phyloP scores from a whole-genome alignment of 2,797 vertebrate species.

The Sebastes iracundus region DNA sequence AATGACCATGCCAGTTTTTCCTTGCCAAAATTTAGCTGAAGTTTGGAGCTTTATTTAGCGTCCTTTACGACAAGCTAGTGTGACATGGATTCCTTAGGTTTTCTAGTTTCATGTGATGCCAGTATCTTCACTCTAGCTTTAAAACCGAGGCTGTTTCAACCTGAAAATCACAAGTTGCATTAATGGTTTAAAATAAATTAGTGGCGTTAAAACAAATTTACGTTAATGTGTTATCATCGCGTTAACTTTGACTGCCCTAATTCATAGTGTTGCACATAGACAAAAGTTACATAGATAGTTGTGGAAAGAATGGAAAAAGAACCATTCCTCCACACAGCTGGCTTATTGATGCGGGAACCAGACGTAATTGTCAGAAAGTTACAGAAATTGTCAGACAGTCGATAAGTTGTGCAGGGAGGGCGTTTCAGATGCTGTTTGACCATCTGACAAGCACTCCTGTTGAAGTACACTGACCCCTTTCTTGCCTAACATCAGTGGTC shows the following conservation, averaged over 20 bases:
- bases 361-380: background rate
- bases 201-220: fast-evolving
- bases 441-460: background rate
- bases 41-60: no score
- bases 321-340: background rate
- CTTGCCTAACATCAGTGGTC: background rate
- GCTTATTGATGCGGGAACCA: background rate
- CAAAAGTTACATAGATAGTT: background rate
- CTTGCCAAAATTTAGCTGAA: no score
- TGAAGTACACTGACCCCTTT: background rate
- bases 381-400: background rate
- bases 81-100: no score
- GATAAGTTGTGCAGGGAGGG: fast-evolving
- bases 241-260: no score
- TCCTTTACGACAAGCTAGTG: no score
- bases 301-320: background rate
- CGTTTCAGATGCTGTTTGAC: background rate
- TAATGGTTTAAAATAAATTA: no score
- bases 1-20: no score
- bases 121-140: no score
- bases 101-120: no score
- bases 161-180: no score
- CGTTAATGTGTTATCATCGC: fast-evolving
- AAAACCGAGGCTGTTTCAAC: fast-evolving
- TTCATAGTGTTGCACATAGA: no score